These are phyloP conservation scores for Rosalia funebris DNA, from an alignment of 2,888 invertebrate species.

Conservation along the genomic window DNA sequence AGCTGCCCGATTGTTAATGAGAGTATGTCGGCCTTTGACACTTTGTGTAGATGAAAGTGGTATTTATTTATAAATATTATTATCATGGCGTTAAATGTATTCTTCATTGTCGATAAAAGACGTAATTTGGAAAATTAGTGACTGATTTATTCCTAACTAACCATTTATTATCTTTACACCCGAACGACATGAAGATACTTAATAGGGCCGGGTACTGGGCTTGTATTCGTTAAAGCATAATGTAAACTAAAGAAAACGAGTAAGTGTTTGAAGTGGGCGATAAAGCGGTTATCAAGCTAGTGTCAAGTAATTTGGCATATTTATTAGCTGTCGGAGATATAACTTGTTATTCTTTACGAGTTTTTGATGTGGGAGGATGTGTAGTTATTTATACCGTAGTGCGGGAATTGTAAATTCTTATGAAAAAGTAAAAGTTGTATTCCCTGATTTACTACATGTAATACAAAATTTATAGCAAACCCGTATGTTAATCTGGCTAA, in stretches of 20 bases:
- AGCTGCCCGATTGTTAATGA: too few species aligned
- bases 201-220: slow-evolving; percentile 10
- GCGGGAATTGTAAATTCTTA: slow-evolving; percentile 16
- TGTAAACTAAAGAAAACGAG: slow-evolving; percentile 41
- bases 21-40: too few species aligned
- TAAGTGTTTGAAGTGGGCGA: slow-evolving; percentile 46
- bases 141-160: slow-evolving; percentile 20
- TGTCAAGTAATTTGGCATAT: slow-evolving; percentile 55
- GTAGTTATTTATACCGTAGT: slow-evolving; percentile 45
- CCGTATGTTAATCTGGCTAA: background rate
- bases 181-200: slow-evolving; percentile 13
- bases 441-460: slow-evolving; percentile 10
- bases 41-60: too few species aligned
- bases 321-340: slow-evolving; percentile 50
- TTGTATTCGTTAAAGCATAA: slow-evolving; percentile 30
- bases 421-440: background rate
- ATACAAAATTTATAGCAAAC: slow-evolving; percentile 3
- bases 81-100: background rate
- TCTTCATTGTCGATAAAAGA: slow-evolving; percentile 7
- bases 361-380: slow-evolving; percentile 49
- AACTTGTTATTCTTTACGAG: slow-evolving; percentile 50
- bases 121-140: slow-evolving; percentile 11
- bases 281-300: slow-evolving; percentile 49
- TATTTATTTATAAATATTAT: slow-evolving; percentile 2
- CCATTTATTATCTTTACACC: slow-evolving; percentile 5